These are phyloP conservation scores for Arbacia lixula DNA, from an alignment of 53 echinoderm and acorn worm species.

Conservation along the genomic window DNA sequence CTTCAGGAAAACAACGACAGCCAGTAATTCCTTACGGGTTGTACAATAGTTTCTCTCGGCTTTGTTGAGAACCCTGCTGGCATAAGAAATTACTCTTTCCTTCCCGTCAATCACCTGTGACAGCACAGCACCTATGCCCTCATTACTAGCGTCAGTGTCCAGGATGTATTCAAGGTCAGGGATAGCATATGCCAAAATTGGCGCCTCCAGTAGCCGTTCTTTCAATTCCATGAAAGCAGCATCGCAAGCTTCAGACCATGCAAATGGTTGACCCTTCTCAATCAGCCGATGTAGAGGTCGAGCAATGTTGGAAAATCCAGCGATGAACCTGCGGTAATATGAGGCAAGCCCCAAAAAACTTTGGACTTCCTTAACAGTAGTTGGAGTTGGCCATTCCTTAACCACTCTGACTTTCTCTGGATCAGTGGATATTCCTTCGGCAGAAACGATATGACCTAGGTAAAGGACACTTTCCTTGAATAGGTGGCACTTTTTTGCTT, in stretches of 20 bases:
- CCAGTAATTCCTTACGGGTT: neutral
- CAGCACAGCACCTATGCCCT: slow-evolving; percentile 10
- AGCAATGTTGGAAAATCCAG: slow-evolving; percentile 32
- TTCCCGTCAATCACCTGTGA: slow-evolving; percentile 1
- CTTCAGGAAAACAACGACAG: slow-evolving; percentile 3
- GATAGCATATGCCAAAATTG: slow-evolving; percentile 23
- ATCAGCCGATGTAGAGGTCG: slow-evolving; percentile 31
- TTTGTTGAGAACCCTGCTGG: neutral
- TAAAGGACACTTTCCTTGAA: neutral
- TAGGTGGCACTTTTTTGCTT: neutral
- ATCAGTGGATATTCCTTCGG: slow-evolving; percentile 30
- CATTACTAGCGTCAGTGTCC: slow-evolving; percentile 25
- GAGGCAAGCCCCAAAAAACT: slow-evolving; percentile 48
- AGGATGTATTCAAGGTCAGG: slow-evolving; percentile 10
- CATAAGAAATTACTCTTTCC: slow-evolving; percentile 4
- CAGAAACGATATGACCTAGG: slow-evolving; percentile 14
- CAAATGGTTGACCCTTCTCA: slow-evolving; percentile 7
- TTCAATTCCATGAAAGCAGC: slow-evolving; percentile 27
- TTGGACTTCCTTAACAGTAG: slow-evolving; percentile 19
- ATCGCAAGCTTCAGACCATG: slow-evolving; percentile 12
- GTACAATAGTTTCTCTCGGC: neutral
- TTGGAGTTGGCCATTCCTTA: slow-evolving; percentile 32
- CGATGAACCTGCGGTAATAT: slow-evolving; percentile 45
- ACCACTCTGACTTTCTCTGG: slow-evolving; percentile 8
- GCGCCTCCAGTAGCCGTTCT: neutral